A percentile compares a stretch with the other conserved stretches of the same genome.
Conservation (phyloP, 2,888 invertebrate species). For the Sesia bembeciformis region DNA sequence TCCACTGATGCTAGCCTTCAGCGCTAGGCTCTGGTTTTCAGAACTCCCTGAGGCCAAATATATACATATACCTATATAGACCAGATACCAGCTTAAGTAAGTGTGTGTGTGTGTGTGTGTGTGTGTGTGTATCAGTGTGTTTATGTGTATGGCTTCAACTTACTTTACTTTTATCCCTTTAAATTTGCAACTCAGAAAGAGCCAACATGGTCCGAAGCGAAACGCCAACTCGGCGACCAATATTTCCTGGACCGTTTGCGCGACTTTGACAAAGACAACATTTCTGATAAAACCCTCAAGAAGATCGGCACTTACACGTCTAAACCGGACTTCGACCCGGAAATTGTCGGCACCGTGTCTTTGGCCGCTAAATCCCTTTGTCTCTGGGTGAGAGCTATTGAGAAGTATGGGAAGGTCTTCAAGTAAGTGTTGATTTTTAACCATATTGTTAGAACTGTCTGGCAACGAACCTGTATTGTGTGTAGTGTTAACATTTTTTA, state of each 20-base stretch:
- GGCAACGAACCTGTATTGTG: no score
- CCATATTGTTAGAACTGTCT: no score
- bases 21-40: no score
- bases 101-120: no score
- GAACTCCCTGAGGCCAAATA: no score
- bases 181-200: slow-evolving; percentile 64
- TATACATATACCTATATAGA: no score
- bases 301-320: slow-evolving; percentile 86
- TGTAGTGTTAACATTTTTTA: no score
- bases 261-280: slow-evolving; percentile 92
- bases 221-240: slow-evolving; percentile 87
- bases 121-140: no score
- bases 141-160: no score
- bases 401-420: slow-evolving; percentile 91
- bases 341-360: slow-evolving; percentile 89
- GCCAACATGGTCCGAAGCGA: slow-evolving; percentile 91
- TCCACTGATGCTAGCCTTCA: no score
- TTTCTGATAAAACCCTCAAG: slow-evolving; percentile 86
- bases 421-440: slow-evolving; percentile 65
- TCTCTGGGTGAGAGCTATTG: slow-evolving; percentile 93
- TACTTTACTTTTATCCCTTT: no score
- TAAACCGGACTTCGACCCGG: slow-evolving; percentile 89
- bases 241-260: slow-evolving; percentile 85
- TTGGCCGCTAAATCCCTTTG: slow-evolving; percentile 90
- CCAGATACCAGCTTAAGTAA: no score